Conservation (phyloP, 2,888 invertebrate species). For the Aquatica leii region DNA sequence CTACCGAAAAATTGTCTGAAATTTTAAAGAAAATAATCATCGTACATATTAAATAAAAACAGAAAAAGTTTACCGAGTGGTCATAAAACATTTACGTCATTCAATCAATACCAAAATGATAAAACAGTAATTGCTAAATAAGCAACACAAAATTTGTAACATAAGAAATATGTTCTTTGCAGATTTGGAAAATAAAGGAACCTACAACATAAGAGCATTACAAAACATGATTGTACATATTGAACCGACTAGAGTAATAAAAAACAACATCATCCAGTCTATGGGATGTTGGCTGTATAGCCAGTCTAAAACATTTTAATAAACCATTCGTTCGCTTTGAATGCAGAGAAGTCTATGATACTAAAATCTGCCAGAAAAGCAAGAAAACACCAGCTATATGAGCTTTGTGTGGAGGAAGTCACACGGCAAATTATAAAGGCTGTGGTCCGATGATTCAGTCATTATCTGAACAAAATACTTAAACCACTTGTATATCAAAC, state of each 20-base stretch:
- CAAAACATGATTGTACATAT: slow-evolving; percentile 33
- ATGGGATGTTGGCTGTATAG: background rate
- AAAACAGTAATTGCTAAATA: background rate
- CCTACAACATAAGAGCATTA: slow-evolving; percentile 17
- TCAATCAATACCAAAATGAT: background rate
- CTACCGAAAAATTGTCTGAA: background rate
- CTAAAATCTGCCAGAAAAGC: background rate
- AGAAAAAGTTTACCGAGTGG: background rate
- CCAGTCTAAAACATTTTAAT: slow-evolving; percentile 1
- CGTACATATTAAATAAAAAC: background rate
- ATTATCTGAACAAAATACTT: too few relatives aligned
- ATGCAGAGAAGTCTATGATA: background rate
- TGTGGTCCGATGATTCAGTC: too few relatives aligned
- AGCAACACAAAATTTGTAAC: background rate
- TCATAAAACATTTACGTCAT: background rate
- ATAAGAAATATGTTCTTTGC: slow-evolving; percentile 33
- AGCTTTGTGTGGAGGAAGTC: slow-evolving; percentile 1
- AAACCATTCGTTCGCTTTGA: background rate
- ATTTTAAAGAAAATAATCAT: background rate
- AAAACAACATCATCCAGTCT: slow-evolving; percentile 3
- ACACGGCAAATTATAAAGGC: slow-evolving; percentile 1
- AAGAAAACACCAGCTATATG: slow-evolving; percentile 2
- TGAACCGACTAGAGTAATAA: slow-evolving; percentile 31
- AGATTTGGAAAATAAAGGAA: slow-evolving; percentile 30
- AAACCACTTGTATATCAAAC: background rate